These are phyloP conservation scores for Adelognathus sp. DNA, from an alignment of 2,888 invertebrate species.

Conservation along the genomic window DNA sequence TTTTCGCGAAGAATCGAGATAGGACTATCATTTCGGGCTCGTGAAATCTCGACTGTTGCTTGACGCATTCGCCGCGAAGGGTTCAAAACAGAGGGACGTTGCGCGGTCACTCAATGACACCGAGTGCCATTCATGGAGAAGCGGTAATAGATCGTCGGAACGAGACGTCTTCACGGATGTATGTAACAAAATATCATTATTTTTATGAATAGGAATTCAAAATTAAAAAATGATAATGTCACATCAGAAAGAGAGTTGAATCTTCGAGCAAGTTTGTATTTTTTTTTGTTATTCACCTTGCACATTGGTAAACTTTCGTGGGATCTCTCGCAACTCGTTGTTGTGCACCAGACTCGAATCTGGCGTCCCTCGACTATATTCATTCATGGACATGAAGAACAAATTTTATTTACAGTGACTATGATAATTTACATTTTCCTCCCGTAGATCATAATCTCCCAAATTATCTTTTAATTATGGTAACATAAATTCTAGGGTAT, in stretches of 20 bases:
- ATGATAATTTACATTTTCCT: neutral
- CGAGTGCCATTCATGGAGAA: neutral
- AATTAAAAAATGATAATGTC: neutral
- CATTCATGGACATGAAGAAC: slow-evolving; percentile 9
- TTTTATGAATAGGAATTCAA: neutral
- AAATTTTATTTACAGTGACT: slow-evolving; percentile 53
- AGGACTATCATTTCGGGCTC: too few relatives aligned
- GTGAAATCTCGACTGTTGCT: neutral
- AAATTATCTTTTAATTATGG: neutral
- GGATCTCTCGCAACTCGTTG: neutral
- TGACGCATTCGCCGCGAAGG: neutral
- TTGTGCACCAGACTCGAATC: neutral
- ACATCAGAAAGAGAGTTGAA: neutral
- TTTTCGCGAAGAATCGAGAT: too few relatives aligned
- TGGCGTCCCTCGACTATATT: neutral
- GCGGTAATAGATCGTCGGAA: neutral
- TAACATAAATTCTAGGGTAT: neutral
- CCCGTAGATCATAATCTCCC: neutral
- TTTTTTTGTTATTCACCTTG: neutral
- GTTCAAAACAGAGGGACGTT: neutral
- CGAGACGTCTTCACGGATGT: neutral
- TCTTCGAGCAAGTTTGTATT: too few relatives aligned
- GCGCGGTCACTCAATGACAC: neutral
- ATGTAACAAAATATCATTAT: neutral
- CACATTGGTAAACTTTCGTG: neutral